Evolutionary conservation across 2,888 invertebrate genomes (phyloP).

Genomic region (Perizoma affinitatum): DNA sequence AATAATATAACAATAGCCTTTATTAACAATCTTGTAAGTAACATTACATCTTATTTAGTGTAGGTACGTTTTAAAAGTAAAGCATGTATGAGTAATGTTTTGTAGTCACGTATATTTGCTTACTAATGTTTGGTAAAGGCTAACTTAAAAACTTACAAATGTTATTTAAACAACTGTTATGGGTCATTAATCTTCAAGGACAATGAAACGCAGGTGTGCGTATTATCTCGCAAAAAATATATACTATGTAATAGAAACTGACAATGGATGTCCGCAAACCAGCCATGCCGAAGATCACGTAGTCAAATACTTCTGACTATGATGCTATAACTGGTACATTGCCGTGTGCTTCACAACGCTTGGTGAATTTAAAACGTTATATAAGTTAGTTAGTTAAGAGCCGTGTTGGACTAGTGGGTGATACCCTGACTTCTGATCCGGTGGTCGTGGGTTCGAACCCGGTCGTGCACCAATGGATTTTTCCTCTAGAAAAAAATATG

Average conservation of each 20-base stretch:
- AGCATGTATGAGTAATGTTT: too few relatives aligned
- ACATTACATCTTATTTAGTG: too few relatives aligned
- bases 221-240: background rate
- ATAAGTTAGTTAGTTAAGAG: conserved; percentile 6
- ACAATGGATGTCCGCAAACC: conserved; percentile 8
- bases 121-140: background rate
- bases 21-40: too few relatives aligned
- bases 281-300: conserved; percentile 40
- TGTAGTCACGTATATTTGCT: background rate
- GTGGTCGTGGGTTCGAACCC: too few relatives aligned
- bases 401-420: too few relatives aligned
- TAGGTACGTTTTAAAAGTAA: background rate
- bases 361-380: conserved; percentile 13
- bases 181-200: conserved; percentile 3
- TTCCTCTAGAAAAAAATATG: too few relatives aligned
- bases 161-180: background rate
- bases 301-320: conserved; percentile 24
- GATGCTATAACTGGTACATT: conserved; percentile 16
- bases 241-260: background rate
- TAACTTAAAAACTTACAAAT: too few relatives aligned
- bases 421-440: too few relatives aligned
- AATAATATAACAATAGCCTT: too few relatives aligned
- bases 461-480: too few relatives aligned
- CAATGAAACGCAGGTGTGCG: background rate
- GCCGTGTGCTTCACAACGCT: conserved; percentile 15